Evolutionary conservation across 2,113 vertebrate species (phyloP).

Genomic region (Castor canadensis): DNA sequence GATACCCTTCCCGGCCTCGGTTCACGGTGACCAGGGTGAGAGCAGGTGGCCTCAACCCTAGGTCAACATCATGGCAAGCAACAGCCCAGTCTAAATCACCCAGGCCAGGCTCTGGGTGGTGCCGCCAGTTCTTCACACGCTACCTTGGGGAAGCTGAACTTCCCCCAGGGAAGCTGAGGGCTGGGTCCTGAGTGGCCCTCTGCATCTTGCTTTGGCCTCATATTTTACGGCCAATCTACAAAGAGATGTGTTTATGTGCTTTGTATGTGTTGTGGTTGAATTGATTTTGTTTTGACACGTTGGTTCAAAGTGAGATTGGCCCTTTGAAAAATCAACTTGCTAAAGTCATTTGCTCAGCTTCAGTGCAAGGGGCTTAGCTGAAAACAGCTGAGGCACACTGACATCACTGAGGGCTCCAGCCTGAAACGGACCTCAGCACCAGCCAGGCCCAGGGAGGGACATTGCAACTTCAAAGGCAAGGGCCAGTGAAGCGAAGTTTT

Average conservation of each 20-base stretch:
- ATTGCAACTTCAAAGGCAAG: neutral
- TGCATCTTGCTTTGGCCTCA: neutral
- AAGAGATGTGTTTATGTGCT: slow-evolving; percentile 49
- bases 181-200: neutral
- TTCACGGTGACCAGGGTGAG: neutral
- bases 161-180: neutral
- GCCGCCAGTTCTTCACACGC: neutral
- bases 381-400: slow-evolving; percentile 3
- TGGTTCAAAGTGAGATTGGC: slow-evolving; percentile 47
- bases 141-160: neutral
- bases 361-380: slow-evolving; percentile 14
- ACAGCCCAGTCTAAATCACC: neutral
- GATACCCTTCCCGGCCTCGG: fast-evolving
- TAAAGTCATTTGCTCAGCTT: slow-evolving; percentile 26
- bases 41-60: neutral
- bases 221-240: neutral
- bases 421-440: neutral
- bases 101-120: neutral
- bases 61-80: neutral
- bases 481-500: neutral
- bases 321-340: slow-evolving; percentile 52
- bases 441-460: neutral
- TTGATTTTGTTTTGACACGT: slow-evolving; percentile 58
- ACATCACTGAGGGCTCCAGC: slow-evolving; percentile 18
- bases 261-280: slow-evolving; percentile 34